Evolutionary conservation across 2,113 vertebrate species (phyloP).

Genomic region (Brachyhypopomus occidentalis): DNA sequence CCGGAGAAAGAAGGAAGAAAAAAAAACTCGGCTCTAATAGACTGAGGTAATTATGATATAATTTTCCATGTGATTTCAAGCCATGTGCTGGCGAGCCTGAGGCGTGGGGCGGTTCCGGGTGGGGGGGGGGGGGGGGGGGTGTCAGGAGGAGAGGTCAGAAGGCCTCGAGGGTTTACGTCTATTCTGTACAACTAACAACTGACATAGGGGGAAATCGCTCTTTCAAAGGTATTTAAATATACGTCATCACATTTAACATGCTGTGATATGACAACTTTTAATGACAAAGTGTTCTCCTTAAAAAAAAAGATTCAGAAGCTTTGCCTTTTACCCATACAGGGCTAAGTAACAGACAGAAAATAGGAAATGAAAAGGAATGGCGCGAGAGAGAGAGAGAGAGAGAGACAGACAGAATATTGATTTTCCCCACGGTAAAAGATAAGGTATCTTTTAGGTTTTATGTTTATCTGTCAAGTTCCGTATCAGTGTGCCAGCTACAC

Average conservation of each 20-base stretch:
- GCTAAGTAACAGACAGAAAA: background rate
- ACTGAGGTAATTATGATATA: constrained; percentile 55
- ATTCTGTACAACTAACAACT: background rate
- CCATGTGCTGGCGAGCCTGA: constrained; percentile 30
- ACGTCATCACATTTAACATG: too few relatives aligned
- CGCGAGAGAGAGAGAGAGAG: constrained; percentile 23
- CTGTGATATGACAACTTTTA: too few relatives aligned
- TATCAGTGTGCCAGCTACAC: constrained; percentile 37
- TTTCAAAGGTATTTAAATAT: background rate
- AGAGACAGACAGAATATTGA: constrained; percentile 51
- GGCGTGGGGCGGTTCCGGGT: too few relatives aligned
- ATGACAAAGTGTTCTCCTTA: too few relatives aligned
- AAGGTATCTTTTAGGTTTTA: constrained; percentile 24
- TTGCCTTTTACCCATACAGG: background rate
- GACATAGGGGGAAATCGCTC: background rate
- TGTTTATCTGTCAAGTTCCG: constrained; percentile 51
- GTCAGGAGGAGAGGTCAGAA: constrained; percentile 37
- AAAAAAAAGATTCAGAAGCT: background rate
- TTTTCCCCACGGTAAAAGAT: constrained; percentile 48
- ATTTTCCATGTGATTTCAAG: constrained; percentile 52
- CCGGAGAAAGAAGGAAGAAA: background rate
- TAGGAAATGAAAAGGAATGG: background rate
- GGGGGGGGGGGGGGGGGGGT: background rate
- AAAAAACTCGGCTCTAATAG: constrained; percentile 35
- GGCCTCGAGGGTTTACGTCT: constrained; percentile 12